Evolutionary conservation across 2,797 vertebrate genomes (phyloP).

Genomic region (Acipenser ruthenus): DNA sequence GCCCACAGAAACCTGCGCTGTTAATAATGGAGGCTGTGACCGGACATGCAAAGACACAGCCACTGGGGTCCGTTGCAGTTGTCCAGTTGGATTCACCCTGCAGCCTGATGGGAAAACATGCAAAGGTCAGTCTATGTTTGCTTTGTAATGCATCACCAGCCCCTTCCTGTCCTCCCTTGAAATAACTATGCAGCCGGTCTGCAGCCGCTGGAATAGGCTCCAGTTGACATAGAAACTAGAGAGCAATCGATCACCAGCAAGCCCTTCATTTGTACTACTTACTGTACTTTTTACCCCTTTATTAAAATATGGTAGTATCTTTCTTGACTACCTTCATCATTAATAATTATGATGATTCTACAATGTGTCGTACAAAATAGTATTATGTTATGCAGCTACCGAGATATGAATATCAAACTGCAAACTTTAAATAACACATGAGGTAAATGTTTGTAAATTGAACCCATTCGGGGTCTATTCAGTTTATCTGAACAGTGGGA

Average conservation of each 20-base stretch:
- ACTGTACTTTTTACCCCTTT: no score
- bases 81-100: slow-evolving; percentile 90
- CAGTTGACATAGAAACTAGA: not conserved
- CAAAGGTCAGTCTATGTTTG: slow-evolving; percentile 77
- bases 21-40: slow-evolving; percentile 95
- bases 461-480: no score
- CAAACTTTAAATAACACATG: no score
- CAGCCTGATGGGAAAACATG: slow-evolving; percentile 95
- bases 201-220: not conserved
- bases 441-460: no score
- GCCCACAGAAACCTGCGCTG: slow-evolving; percentile 84
- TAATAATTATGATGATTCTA: no score
- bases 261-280: no score
- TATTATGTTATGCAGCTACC: no score
- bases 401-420: no score
- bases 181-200: not conserved
- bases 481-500: no score
- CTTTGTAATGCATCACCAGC: not conserved
- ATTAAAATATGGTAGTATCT: no score
- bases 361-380: no score
- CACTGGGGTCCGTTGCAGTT: slow-evolving; percentile 93
- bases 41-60: slow-evolving; percentile 94
- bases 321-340: no score
- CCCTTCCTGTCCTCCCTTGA: not conserved
- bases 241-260: not conserved